Evolutionary conservation across 2,113 vertebrate genomes (phyloP), one percentile per base, ranked within the genome.

Genomic region (Seriola quinqueradiata): DNA sequence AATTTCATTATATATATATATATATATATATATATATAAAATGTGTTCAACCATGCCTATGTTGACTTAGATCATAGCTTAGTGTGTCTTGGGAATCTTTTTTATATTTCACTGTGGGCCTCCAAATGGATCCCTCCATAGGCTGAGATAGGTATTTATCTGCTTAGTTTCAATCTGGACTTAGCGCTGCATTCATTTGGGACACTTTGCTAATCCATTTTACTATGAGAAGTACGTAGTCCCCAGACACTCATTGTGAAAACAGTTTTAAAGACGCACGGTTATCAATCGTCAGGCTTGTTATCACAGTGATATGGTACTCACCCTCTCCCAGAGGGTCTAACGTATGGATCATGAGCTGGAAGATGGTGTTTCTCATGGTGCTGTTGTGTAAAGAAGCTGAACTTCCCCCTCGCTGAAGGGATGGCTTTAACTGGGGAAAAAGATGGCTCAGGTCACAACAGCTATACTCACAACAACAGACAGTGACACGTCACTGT

Each of bases 351-450:
- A 99, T 96, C 97, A 99, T 97, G 80, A 99, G 97, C 55, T 97
- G 96, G 90, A 97, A 97, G 91, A 98, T 95, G 94, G 97, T 97
- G 94, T 90, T 96, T 28, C 98, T 96, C 94, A 97, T 96, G 68
- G 96, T 98, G 60, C 97, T 97, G 95, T 98, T 98, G 95, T 99
- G 98, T 25, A 99, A 94, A 70, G 97, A 99, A 70, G 97, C 95
- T 0, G 97, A 97, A 90, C 97, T 98, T 59, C 96, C 96, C 61
- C 96, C 97, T 88, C 97, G 92, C 89, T 96, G 96, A 84, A 99
- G 95, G 79, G 89, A 67, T 2, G 97, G 92, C 16, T 92, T 94
- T 25, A 96, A 92, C 97, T 99, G 89, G 4, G 4, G 19, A 83
- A 77, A 90, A 77, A 94, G 44, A 87, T 4, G 75, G 17, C 74